Percentiles rank a stretch among this genome's conserved stretches.
phyloP scores from a whole-genome alignment of 2,113 vertebrate genomes.

The Onychostoma macrolepis region DNA sequence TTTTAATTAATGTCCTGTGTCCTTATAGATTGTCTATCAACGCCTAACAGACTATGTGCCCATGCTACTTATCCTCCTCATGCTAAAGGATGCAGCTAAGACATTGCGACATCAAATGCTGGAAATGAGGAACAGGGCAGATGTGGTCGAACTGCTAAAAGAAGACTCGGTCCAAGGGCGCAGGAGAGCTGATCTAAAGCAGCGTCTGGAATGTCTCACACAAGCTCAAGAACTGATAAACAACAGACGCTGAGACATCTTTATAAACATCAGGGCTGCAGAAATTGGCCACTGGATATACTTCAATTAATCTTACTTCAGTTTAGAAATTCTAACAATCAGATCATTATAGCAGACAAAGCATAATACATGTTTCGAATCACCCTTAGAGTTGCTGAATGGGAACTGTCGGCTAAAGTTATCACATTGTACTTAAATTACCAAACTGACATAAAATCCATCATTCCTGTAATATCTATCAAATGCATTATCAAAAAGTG shows the following conservation, averaged over 20 bases:
- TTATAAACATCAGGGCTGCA: not conserved
- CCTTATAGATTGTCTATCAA: too few species aligned
- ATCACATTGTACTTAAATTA: not conserved
- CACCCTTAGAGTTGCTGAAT: not conserved
- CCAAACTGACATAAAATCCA: not conserved
- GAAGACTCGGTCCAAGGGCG: constrained; percentile 2
- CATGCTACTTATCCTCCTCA: too few species aligned
- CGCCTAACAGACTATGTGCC: too few species aligned
- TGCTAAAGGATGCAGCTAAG: too few species aligned
- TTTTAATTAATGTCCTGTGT: too few species aligned
- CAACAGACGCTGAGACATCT: not conserved
- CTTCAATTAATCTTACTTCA: not conserved
- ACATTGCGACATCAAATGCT: too few species aligned
- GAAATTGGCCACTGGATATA: not conserved
- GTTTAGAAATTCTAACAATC: not conserved
- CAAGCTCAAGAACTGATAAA: constrained; percentile 2
- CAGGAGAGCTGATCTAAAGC: constrained; percentile 2
- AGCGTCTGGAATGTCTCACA: not conserved
- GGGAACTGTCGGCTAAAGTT: not conserved
- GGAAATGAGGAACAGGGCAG: too few species aligned
- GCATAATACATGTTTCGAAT: not conserved
- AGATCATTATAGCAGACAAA: not conserved
- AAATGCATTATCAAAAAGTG: too few species aligned
- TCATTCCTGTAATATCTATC: not conserved
- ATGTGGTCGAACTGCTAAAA: constrained; percentile 8